These are phyloP conservation scores for Melanotaenia pygmaea DNA, from an alignment of 2,797 vertebrate species.

Conservation along the genomic window DNA sequence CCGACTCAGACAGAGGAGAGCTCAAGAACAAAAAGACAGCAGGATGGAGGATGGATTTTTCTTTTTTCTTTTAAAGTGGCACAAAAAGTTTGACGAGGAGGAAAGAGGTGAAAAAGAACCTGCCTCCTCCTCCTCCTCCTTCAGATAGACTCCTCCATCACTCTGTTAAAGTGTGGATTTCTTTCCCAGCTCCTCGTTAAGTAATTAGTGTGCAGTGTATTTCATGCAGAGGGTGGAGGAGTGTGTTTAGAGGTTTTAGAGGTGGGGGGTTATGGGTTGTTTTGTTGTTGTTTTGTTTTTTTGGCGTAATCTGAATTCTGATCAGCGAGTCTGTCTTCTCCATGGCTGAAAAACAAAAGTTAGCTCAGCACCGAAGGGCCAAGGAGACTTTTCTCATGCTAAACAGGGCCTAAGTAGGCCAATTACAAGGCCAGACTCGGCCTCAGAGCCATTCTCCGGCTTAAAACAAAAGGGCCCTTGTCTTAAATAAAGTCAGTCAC, in stretches of 20 bases:
- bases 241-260: slow-evolving; percentile 33
- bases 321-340: slow-evolving; percentile 89
- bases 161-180: slow-evolving; percentile 42
- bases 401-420: slow-evolving; percentile 96
- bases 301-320: slow-evolving; percentile 95
- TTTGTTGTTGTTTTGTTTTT: slow-evolving; percentile 38
- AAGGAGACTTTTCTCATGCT: slow-evolving; percentile 96
- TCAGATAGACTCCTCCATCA: slow-evolving; percentile 58
- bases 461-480: slow-evolving; percentile 96
- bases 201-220: slow-evolving; percentile 93
- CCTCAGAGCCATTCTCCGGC: slow-evolving; percentile 86
- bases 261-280: not conserved
- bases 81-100: slow-evolving; percentile 56
- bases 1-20: slow-evolving; percentile 37
- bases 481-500: slow-evolving; percentile 95
- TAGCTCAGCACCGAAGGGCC: slow-evolving; percentile 88
- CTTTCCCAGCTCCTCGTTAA: slow-evolving; percentile 86
- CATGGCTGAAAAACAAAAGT: slow-evolving; percentile 74
- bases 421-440: slow-evolving; percentile 94
- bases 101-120: slow-evolving; percentile 53
- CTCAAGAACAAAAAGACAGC: slow-evolving; percentile 17
- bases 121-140: slow-evolving; percentile 10
- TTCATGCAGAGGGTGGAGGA: slow-evolving; percentile 84
- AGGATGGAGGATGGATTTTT: slow-evolving; percentile 19
- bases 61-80: slow-evolving; percentile 32